A percentile compares a stretch with the other conserved stretches of the same genome.
Evolutionary conservation across 2,888 invertebrate species (phyloP).

Genomic region (Amiota minor): DNA sequence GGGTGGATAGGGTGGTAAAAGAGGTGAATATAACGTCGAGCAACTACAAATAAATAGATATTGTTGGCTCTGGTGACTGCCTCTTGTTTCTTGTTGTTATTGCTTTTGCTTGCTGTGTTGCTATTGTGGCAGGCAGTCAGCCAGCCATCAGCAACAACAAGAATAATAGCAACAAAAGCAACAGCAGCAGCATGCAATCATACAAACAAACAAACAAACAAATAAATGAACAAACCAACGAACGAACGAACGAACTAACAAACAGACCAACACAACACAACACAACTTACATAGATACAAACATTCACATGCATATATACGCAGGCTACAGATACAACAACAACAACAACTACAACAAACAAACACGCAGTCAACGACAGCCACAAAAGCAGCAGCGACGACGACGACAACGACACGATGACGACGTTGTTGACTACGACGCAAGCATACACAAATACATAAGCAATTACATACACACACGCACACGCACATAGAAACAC

Average conservation of each 20-base stretch:
- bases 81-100: constrained; percentile 4
- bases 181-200: constrained; percentile 25
- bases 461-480: constrained; percentile 27
- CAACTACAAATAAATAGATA: constrained; percentile 10
- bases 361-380: constrained; percentile 22
- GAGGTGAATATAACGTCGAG: constrained; percentile 15
- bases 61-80: background rate
- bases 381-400: constrained; percentile 26
- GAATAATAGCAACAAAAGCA: background rate
- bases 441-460: constrained; percentile 33
- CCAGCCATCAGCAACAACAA: constrained; percentile 1
- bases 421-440: constrained; percentile 19
- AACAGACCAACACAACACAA: constrained; percentile 25
- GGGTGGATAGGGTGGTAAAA: no score
- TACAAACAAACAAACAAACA: constrained; percentile 7
- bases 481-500: background rate
- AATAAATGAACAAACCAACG: background rate
- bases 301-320: constrained; percentile 32
- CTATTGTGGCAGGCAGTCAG: constrained; percentile 17
- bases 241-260: constrained; percentile 19
- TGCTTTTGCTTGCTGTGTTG: constrained; percentile 13
- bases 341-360: constrained; percentile 28
- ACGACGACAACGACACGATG: constrained; percentile 24
- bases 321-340: constrained; percentile 43
- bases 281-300: background rate